Percentiles rank a stretch among this genome's conserved stretches.
phyloP scores from a whole-genome alignment of 2,888 invertebrate species.

The Drosophila robusta region DNA sequence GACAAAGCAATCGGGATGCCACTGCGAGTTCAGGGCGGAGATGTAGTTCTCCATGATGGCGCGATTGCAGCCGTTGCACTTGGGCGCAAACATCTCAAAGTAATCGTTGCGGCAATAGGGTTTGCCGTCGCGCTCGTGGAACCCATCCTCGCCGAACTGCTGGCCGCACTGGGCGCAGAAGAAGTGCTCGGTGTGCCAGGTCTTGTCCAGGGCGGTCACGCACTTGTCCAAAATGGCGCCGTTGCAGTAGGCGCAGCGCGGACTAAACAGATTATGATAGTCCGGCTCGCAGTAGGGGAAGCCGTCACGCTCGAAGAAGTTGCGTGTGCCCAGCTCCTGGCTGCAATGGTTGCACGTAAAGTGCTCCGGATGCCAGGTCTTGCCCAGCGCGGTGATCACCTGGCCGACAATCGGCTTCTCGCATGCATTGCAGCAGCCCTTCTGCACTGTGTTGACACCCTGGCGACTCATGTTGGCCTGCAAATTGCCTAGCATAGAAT shows the following conservation, averaged over 20 bases:
- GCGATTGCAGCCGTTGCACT: constrained; percentile 97
- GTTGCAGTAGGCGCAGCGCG: constrained; percentile 99
- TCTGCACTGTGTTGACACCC: constrained; percentile 99
- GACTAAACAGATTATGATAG: constrained; percentile 99
- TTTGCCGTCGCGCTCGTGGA: constrained; percentile 98
- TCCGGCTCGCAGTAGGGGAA: constrained; percentile 99
- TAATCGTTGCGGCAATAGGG: constrained; percentile 98
- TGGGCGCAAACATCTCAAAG: constrained; percentile 98
- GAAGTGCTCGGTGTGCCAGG: constrained; percentile 99
- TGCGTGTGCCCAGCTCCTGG: constrained; percentile 97
- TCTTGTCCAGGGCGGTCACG: constrained; percentile 98
- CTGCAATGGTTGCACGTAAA: constrained; percentile 99
- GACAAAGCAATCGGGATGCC: constrained; percentile 99
- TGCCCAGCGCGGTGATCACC: constrained; percentile 96
- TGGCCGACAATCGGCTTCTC: constrained; percentile 99
- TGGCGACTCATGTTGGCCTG: constrained; percentile 99
- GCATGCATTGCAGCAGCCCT: constrained; percentile 99
- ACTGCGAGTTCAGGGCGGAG: constrained; percentile 97
- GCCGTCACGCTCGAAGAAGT: constrained; percentile 99
- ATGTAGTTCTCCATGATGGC: constrained; percentile 99
- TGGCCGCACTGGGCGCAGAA: constrained; percentile 99
- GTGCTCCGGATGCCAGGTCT: constrained; percentile 99
- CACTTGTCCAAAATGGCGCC: constrained; percentile 99
- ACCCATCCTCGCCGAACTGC: constrained; percentile 98
- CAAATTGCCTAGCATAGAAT: constrained; percentile 87